These are phyloP conservation scores for Drosophila obscura DNA, from an alignment of 1,140 invertebrate genomes.

Conservation along the genomic window DNA sequence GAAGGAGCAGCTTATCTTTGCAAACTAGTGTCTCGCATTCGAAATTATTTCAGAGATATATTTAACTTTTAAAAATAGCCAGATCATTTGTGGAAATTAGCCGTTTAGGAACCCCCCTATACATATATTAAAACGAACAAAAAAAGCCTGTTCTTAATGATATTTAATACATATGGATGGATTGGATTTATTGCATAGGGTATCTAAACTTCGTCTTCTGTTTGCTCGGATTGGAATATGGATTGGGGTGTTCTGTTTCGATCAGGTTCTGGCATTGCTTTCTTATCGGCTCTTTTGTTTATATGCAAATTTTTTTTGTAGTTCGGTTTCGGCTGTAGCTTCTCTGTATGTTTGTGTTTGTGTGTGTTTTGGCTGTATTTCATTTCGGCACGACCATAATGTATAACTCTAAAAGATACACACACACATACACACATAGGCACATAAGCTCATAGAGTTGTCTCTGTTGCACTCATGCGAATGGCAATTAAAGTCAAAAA, in stretches of 20 bases:
- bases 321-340: conserved; percentile 44
- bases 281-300: conserved; percentile 71
- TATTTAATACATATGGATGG: too few relatives aligned
- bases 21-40: too few relatives aligned
- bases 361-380: conserved; percentile 63
- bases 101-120: too few relatives aligned
- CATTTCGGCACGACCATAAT: conserved; percentile 63
- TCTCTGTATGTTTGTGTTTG: conserved; percentile 27
- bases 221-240: conserved; percentile 14
- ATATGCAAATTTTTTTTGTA: conserved; percentile 76
- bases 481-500: conserved; percentile 68
- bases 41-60: too few relatives aligned
- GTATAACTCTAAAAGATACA: conserved; percentile 44
- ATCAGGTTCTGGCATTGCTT: conserved; percentile 50
- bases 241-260: conserved; percentile 16
- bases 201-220: conserved; percentile 25
- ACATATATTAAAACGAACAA: background rate
- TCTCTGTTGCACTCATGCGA: conserved; percentile 65
- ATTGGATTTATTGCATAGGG: conserved; percentile 13
- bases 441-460: conserved; percentile 60
- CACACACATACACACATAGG: conserved; percentile 13
- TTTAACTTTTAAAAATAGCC: too few relatives aligned
- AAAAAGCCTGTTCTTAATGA: too few relatives aligned
- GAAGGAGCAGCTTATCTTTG: too few relatives aligned
- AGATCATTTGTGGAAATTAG: too few relatives aligned